These are phyloP conservation scores for Ictalurus furcatus DNA, from an alignment of 2,113 vertebrate genomes.

Conservation along the genomic window DNA sequence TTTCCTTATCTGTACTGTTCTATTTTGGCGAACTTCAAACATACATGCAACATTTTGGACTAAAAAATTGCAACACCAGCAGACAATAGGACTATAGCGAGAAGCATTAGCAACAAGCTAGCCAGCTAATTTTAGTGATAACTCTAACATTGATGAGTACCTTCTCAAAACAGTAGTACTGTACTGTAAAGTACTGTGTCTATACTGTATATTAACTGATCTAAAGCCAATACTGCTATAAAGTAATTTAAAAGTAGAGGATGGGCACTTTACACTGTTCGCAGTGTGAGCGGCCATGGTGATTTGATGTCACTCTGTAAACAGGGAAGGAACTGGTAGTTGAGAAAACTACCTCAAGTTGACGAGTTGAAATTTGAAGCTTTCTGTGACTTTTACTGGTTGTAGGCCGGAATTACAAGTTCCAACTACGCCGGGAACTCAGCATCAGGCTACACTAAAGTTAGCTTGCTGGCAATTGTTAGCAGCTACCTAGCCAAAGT, in stretches of 20 bases:
- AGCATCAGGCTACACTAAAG: neutral
- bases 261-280: neutral
- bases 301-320: neutral
- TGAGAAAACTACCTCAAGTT: neutral
- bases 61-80: neutral
- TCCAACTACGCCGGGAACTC: neutral
- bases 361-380: neutral
- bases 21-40: neutral
- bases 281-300: neutral
- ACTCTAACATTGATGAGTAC: neutral
- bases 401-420: neutral
- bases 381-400: neutral
- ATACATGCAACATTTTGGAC: neutral
- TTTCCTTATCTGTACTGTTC: neutral
- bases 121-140: neutral
- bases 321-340: neutral
- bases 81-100: neutral
- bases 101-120: neutral
- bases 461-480: neutral
- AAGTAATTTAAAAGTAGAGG: neutral
- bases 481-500: neutral
- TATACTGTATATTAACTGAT: no score
- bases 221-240: neutral
- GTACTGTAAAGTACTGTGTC: neutral
- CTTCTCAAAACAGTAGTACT: neutral